A percentile compares a stretch with the other conserved stretches of the same genome.
Conservation (phyloP, 2,888 invertebrate genomes). For the Syrista parreyssii region DNA sequence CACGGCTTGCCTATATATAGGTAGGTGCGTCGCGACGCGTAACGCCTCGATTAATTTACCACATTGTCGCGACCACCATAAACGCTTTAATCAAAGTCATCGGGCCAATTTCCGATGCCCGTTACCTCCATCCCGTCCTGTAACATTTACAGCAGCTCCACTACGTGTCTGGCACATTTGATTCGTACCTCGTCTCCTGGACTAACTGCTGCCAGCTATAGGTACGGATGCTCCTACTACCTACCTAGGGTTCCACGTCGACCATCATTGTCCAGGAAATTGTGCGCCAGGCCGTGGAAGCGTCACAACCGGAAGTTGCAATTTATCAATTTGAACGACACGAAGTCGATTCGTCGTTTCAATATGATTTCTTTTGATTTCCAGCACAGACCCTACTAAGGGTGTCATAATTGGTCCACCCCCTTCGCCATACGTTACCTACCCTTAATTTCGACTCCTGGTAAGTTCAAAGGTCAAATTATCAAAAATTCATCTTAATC, state of each 20-base stretch:
- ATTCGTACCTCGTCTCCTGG: not conserved
- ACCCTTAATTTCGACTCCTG: not conserved
- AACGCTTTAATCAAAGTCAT: conserved; percentile 66
- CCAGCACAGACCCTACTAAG: not conserved
- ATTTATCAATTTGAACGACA: conserved; percentile 59
- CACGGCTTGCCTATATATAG: not conserved
- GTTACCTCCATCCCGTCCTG: conserved; percentile 51
- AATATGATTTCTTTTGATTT: not conserved
- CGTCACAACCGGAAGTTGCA: conserved; percentile 60
- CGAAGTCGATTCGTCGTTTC: not conserved
- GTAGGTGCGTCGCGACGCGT: conserved; percentile 19
- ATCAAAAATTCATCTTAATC: not conserved
- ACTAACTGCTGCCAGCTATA: not conserved
- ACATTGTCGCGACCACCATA: conserved; percentile 54
- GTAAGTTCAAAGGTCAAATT: not conserved
- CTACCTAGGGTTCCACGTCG: conserved; percentile 25
- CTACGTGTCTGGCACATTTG: not conserved
- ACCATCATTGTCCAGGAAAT: conserved; percentile 59
- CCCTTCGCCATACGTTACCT: not conserved
- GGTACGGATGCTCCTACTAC: not conserved
- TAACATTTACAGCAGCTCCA: conserved; percentile 11
- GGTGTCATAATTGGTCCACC: not conserved
- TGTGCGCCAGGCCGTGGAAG: conserved; percentile 60
- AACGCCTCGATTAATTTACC: conserved; percentile 62
- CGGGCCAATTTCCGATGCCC: conserved; percentile 65